phyloP scores from a whole-genome alignment of 2,797 vertebrate genomes.

The Pyrocephalus nanus region DNA sequence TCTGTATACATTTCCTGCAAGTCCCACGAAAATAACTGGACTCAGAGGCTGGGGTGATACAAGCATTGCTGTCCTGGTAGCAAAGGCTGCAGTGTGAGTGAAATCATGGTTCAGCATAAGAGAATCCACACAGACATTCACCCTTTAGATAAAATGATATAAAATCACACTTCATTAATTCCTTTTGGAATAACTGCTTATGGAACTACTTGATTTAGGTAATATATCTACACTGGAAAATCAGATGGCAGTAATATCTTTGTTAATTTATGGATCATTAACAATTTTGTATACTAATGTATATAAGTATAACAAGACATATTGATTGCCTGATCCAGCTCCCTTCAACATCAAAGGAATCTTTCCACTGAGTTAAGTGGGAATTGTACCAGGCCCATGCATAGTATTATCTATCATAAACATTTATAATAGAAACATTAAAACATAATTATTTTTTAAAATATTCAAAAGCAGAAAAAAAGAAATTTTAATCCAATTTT shows the following conservation, averaged over 20 bases:
- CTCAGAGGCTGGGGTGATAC: background rate
- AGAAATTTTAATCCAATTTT: constrained; percentile 20
- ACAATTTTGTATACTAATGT: background rate
- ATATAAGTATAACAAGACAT: background rate
- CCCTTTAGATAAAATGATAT: background rate
- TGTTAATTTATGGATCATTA: constrained; percentile 9
- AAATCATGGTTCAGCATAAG: background rate
- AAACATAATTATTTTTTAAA: constrained; percentile 25
- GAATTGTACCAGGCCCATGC: background rate
- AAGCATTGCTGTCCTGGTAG: background rate
- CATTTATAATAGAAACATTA: background rate
- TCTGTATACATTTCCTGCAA: background rate
- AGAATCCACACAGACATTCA: background rate
- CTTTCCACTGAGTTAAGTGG: background rate
- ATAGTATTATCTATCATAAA: background rate
- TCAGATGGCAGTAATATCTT: background rate
- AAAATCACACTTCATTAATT: background rate
- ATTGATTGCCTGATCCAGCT: accelerated
- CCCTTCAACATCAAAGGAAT: background rate
- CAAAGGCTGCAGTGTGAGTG: background rate
- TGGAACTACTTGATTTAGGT: background rate
- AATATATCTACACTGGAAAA: background rate
- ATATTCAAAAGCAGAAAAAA: constrained; percentile 15
- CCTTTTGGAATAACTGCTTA: background rate
- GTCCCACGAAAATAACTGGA: background rate